These are phyloP conservation scores for Tichodroma muraria DNA, from an alignment of 2,113 vertebrate genomes.

Conservation along the genomic window DNA sequence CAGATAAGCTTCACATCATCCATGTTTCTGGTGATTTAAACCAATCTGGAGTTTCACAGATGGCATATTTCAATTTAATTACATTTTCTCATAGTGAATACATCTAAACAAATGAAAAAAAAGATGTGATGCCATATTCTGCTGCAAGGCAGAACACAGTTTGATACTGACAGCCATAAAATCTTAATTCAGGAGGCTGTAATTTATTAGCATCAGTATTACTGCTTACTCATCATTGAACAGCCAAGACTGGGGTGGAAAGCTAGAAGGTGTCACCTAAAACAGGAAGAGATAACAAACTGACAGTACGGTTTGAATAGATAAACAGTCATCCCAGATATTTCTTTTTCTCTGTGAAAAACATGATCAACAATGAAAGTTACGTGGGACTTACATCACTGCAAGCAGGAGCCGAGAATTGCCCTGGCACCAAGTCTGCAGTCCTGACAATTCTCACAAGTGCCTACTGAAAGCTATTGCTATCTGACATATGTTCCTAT, in stretches of 20 bases:
- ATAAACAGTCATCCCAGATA: background rate
- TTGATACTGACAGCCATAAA: background rate
- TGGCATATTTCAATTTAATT: background rate
- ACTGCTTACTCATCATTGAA: background rate
- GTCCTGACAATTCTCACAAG: background rate
- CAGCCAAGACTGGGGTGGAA: background rate
- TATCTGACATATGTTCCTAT: slow-evolving; percentile 35
- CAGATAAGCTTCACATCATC: background rate
- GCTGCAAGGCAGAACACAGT: background rate
- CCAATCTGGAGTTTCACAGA: background rate
- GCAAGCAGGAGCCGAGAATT: background rate
- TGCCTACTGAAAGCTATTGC: slow-evolving; percentile 4
- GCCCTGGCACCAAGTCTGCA: background rate
- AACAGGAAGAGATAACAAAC: background rate
- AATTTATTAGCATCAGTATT: background rate
- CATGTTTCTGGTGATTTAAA: background rate
- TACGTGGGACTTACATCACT: background rate
- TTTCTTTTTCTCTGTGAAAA: background rate
- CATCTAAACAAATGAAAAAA: background rate
- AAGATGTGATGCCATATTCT: background rate
- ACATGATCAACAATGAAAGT: background rate
- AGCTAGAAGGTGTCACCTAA: background rate
- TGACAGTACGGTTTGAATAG: background rate
- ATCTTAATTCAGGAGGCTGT: background rate
- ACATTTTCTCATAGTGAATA: background rate